These are phyloP conservation scores for Microtus oregoni DNA, from an alignment of 2,113 vertebrate genomes.

Conservation along the genomic window DNA sequence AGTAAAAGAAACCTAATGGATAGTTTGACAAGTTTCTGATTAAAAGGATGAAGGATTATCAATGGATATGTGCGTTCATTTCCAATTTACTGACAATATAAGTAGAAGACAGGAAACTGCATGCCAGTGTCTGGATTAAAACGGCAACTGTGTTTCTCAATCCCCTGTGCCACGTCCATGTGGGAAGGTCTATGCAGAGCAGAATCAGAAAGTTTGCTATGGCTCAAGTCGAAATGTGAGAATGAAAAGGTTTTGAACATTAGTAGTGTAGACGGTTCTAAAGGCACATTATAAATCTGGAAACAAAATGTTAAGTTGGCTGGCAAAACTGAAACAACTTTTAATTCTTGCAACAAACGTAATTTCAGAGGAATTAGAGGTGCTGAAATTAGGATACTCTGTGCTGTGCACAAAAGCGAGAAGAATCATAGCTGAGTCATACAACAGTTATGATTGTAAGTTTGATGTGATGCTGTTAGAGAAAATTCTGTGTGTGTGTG, in stretches of 20 bases:
- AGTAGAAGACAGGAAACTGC: background rate
- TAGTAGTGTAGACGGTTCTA: background rate
- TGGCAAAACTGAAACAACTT: background rate
- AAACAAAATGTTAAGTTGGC: background rate
- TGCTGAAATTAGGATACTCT: background rate
- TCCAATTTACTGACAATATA: background rate
- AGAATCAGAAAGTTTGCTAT: background rate
- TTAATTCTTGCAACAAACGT: background rate
- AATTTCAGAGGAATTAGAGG: background rate
- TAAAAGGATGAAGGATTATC: background rate
- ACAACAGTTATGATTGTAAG: background rate
- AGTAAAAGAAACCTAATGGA: background rate
- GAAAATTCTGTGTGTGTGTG: background rate
- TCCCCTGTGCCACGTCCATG: background rate
- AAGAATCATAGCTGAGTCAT: background rate
- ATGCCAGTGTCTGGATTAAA: background rate
- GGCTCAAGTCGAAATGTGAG: no score
- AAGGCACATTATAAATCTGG: background rate
- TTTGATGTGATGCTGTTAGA: background rate
- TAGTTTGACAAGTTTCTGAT: background rate
- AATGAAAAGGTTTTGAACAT: rapidly evolving
- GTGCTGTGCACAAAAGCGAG: background rate
- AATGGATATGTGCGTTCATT: background rate
- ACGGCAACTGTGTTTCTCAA: background rate
- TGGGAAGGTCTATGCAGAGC: background rate